Evolutionary conservation across 2,797 vertebrate species (phyloP).

Genomic region (Amblyopsis hoosieri): DNA sequence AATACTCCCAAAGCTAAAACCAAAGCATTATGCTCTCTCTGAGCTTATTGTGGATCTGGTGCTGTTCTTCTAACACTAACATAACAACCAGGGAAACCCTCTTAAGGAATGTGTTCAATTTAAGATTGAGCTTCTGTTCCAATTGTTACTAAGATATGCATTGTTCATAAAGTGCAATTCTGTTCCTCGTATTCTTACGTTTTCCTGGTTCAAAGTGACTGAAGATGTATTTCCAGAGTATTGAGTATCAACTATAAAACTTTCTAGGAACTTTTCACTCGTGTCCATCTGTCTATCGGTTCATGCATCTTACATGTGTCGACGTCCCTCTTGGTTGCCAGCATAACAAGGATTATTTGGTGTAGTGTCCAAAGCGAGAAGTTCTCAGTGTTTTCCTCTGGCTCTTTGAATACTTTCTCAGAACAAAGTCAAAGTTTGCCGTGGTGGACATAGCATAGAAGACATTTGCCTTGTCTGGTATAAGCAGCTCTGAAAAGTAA

Average conservation of each 20-base stretch:
- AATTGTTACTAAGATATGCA: background rate
- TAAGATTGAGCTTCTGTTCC: slow-evolving; percentile 1
- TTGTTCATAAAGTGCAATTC: slow-evolving; percentile 64
- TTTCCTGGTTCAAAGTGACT: too few relatives aligned
- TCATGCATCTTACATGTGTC: background rate
- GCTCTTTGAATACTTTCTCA: slow-evolving; percentile 64
- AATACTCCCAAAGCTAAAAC: background rate
- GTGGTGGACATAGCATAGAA: slow-evolving; percentile 88
- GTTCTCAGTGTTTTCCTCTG: slow-evolving; percentile 58
- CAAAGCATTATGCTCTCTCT: background rate
- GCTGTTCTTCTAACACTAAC: background rate
- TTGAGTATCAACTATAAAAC: too few relatives aligned
- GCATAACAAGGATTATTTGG: slow-evolving; percentile 37
- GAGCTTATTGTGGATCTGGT: background rate
- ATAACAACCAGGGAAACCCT: slow-evolving; percentile 1
- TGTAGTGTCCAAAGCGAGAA: slow-evolving; percentile 49
- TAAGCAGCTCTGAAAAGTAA: slow-evolving; percentile 77
- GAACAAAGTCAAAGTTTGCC: slow-evolving; percentile 80
- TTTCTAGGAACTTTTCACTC: too few relatives aligned
- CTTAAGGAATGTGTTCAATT: background rate
- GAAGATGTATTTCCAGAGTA: too few relatives aligned
- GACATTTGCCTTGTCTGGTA: slow-evolving; percentile 87
- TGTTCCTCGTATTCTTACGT: background rate
- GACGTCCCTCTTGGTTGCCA: background rate
- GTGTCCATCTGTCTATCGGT: background rate